Evolutionary conservation across 2,113 vertebrate genomes (phyloP).

Genomic region (Oncorhynchus keta): DNA sequence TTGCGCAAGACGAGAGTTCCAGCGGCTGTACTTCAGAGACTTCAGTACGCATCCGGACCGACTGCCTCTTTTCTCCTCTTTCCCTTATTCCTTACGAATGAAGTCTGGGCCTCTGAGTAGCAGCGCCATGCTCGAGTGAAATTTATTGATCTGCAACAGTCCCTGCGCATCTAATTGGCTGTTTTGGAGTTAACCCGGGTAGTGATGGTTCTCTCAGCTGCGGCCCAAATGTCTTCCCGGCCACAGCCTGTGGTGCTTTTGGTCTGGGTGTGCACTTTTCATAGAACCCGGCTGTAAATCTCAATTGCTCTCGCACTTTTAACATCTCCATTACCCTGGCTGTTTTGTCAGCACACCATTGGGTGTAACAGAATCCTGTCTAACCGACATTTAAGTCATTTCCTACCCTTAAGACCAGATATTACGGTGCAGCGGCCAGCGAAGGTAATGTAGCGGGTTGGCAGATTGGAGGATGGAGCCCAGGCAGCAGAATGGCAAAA

Average conservation of each 20-base stretch:
- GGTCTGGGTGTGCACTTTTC: constrained; percentile 55
- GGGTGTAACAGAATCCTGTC: constrained; percentile 74
- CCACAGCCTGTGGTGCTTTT: constrained; percentile 52
- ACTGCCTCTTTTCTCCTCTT: constrained; percentile 32
- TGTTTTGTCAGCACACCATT: constrained; percentile 71
- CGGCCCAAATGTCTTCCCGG: constrained; percentile 54
- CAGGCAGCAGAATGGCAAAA: constrained; percentile 52
- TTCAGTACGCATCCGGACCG: constrained; percentile 28
- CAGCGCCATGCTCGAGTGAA: constrained; percentile 47
- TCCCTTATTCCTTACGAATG: constrained; percentile 32
- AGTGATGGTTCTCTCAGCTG: constrained; percentile 48
- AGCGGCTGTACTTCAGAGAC: constrained; percentile 27
- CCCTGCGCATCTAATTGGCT: constrained; percentile 58
- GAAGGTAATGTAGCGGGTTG: constrained; percentile 64
- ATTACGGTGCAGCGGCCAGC: constrained; percentile 52
- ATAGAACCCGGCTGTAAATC: constrained; percentile 58
- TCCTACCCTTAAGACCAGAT: constrained; percentile 71
- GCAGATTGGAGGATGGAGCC: constrained; percentile 57
- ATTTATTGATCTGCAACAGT: constrained; percentile 63
- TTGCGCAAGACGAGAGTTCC: constrained; percentile 2
- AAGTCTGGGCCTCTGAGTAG: constrained; percentile 45
- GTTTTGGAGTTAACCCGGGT: constrained; percentile 59
- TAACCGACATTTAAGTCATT: constrained; percentile 77
- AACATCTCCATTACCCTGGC: constrained; percentile 66
- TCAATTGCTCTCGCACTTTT: constrained; percentile 29